Conservation (phyloP, 2,888 invertebrate species). For the Callyntrura guangdongensis region DNA sequence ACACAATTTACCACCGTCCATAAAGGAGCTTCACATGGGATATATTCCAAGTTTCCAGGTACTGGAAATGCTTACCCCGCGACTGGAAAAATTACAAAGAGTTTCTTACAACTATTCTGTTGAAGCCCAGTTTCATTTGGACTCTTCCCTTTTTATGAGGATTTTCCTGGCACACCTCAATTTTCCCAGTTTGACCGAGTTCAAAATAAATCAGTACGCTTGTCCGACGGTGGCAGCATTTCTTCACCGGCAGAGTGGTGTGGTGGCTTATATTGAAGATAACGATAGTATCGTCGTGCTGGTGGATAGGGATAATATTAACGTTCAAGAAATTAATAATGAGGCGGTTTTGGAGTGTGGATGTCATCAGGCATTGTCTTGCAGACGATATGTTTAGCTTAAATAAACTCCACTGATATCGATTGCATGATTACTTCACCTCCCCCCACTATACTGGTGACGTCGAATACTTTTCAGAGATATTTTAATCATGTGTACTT, state of each 20-base stretch:
- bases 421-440: too few species aligned
- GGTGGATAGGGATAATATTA: constrained; percentile 41
- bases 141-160: background rate
- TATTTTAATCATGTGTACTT: too few species aligned
- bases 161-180: constrained; percentile 36
- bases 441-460: too few species aligned
- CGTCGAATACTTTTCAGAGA: too few species aligned
- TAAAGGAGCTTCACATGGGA: constrained; percentile 52
- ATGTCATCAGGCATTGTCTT: too few species aligned
- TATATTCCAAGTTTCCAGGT: background rate
- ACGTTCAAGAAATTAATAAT: too few species aligned
- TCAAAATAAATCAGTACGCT: constrained; percentile 33
- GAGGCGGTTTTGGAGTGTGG: too few species aligned
- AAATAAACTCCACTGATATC: too few species aligned
- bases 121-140: too few species aligned
- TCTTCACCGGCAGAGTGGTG: constrained; percentile 1
- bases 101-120: constrained; percentile 40
- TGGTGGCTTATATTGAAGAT: constrained; percentile 45
- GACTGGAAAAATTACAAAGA: constrained; percentile 31
- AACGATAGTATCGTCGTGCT: constrained; percentile 37
- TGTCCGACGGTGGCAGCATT: background rate
- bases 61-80: background rate
- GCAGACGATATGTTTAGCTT: too few species aligned
- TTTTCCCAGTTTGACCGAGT: constrained; percentile 48
- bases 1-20: constrained; percentile 8